Percentiles rank a stretch among this genome's conserved stretches.
Evolutionary conservation across 1,140 invertebrate genomes (phyloP).

Genomic region (Octopus sinensis): DNA sequence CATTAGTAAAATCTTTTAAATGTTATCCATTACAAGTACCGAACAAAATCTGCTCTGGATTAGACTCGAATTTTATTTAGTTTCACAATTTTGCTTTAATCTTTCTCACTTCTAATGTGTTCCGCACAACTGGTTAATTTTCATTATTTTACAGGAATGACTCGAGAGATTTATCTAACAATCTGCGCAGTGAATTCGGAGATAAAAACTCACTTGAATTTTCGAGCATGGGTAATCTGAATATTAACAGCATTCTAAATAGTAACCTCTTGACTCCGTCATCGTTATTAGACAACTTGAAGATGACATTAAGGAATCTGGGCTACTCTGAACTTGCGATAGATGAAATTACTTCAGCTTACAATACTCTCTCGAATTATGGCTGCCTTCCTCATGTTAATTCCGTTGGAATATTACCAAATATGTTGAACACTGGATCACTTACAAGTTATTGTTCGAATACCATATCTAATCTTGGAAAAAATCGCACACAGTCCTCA

Average conservation of each 20-base stretch:
- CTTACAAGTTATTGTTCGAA: slow-evolving; percentile 29
- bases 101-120: too few relatives aligned
- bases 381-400: slow-evolving; percentile 68
- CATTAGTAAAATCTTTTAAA: too few relatives aligned
- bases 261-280: slow-evolving; percentile 65
- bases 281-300: slow-evolving; percentile 61
- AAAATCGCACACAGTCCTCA: slow-evolving; percentile 26
- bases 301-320: slow-evolving; percentile 74
- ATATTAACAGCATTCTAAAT: slow-evolving; percentile 72
- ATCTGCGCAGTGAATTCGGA: too few relatives aligned
- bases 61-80: too few relatives aligned
- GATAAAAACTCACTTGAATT: too few relatives aligned
- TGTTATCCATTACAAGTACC: too few relatives aligned
- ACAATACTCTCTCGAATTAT: slow-evolving; percentile 88
- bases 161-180: too few relatives aligned
- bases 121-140: too few relatives aligned
- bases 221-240: slow-evolving; percentile 67
- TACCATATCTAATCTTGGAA: slow-evolving; percentile 20
- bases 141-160: too few relatives aligned
- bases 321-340: slow-evolving; percentile 86
- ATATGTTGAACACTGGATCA: slow-evolving; percentile 26
- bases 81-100: too few relatives aligned
- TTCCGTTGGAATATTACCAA: slow-evolving; percentile 79
- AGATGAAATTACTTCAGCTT: slow-evolving; percentile 82
- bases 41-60: too few relatives aligned